Evolutionary conservation across 2,797 vertebrate species (phyloP).

Genomic region (Intellagama lesueurii): DNA sequence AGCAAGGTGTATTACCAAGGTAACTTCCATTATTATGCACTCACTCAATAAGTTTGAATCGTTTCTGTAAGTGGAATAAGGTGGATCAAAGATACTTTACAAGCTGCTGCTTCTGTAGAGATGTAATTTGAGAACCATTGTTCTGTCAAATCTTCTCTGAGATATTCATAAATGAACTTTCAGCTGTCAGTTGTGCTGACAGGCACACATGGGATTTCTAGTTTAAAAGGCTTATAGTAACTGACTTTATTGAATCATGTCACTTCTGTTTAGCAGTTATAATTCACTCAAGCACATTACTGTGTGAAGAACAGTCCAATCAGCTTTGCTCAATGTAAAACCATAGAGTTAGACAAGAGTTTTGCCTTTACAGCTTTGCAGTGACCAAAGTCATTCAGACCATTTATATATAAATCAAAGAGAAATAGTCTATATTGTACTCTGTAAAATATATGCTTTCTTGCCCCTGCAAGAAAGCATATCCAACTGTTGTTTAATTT

Average conservation of each 20-base stretch:
- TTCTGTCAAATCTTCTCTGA: conserved; percentile 25
- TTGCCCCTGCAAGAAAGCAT: background rate
- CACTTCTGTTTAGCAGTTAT: conserved; percentile 23
- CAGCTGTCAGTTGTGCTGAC: conserved; percentile 23
- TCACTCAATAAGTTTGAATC: background rate
- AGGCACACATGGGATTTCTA: conserved; percentile 21
- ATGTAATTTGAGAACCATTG: conserved; percentile 23
- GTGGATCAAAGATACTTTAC: conserved; percentile 25
- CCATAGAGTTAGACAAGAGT: background rate
- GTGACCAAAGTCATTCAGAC: background rate
- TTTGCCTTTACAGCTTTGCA: background rate
- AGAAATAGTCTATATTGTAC: too few relatives aligned
- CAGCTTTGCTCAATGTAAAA: background rate
- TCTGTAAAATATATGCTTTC: background rate
- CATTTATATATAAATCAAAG: background rate
- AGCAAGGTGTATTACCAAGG: background rate
- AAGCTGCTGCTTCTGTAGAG: conserved; percentile 18
- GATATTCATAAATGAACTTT: conserved; percentile 35
- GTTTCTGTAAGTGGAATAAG: background rate
- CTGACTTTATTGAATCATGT: conserved; percentile 31
- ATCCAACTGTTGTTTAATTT: background rate
- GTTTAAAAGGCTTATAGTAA: conserved; percentile 31
- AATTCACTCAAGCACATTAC: conserved; percentile 13
- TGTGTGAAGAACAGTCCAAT: background rate
- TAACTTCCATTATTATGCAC: background rate